Conservation (phyloP, 2,888 invertebrate genomes). For the Andrena trimmerana region DNA sequence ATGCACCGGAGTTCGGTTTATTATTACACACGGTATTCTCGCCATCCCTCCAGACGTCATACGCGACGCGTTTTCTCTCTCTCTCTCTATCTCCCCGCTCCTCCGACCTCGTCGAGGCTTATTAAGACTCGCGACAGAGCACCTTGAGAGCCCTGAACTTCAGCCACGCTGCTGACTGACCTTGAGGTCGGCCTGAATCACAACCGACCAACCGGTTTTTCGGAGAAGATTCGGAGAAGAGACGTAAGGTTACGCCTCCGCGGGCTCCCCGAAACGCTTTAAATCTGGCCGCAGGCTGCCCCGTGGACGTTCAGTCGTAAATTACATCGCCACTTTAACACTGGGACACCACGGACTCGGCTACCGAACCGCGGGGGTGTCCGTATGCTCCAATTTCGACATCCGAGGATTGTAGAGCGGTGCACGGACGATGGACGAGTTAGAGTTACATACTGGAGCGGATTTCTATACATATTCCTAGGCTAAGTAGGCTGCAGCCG, state of each 20-base stretch:
- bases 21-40: conserved; percentile 67
- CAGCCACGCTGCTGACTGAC: conserved; percentile 67
- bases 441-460: no score
- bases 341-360: background rate
- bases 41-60: conserved; percentile 28
- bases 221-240: conserved; percentile 71
- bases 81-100: background rate
- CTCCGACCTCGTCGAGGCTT: conserved; percentile 43
- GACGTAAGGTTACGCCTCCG: conserved; percentile 65
- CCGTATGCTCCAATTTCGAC: background rate
- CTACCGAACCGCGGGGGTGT: conserved; percentile 4
- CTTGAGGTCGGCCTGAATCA: conserved; percentile 75
- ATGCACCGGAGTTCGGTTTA: conserved; percentile 60
- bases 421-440: no score
- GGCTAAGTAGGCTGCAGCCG: no score
- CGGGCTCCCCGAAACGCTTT: conserved; percentile 40
- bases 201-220: conserved; percentile 73
- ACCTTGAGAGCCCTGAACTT: conserved; percentile 75
- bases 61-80: conserved; percentile 13
- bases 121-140: conserved; percentile 63
- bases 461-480: no score
- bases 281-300: conserved; percentile 38
- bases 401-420: no score
- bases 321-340: conserved; percentile 41
- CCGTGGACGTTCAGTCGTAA: conserved; percentile 23